These are phyloP conservation scores for Aix galericulata DNA, from an alignment of 2,113 vertebrate genomes.

Conservation along the genomic window DNA sequence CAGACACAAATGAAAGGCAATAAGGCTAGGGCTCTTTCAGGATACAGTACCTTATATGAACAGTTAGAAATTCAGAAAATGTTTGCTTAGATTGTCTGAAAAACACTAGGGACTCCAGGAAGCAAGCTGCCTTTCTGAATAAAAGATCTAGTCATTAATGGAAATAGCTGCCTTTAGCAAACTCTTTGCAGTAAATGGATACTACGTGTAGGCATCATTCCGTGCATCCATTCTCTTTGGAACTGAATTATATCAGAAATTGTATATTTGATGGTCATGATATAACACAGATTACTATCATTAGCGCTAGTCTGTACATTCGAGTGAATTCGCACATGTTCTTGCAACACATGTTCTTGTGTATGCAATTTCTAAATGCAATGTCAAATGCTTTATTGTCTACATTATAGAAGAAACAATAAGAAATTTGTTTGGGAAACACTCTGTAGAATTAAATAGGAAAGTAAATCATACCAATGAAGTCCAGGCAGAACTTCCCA, in stretches of 20 bases:
- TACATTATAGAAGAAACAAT: not conserved
- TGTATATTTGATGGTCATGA: not conserved
- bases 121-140: not conserved
- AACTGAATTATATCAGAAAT: not conserved
- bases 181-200: not conserved
- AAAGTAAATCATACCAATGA: not conserved
- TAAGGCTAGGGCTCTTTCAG: not conserved
- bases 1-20: not conserved
- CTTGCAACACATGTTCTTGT: not conserved
- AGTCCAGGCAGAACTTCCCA: not conserved
- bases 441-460: not conserved
- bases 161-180: not conserved
- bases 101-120: not conserved
- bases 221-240: not conserved
- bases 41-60: not conserved
- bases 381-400: not conserved
- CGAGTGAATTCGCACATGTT: not conserved
- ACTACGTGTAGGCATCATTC: not conserved
- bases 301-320: not conserved
- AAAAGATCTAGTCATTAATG: not conserved
- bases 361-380: not conserved
- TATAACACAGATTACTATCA: not conserved
- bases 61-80: not conserved
- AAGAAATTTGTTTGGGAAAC: not conserved
- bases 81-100: not conserved